Evolutionary conservation across 1,140 invertebrate genomes (phyloP).

Genomic region (Lasioglossum baleicum): DNA sequence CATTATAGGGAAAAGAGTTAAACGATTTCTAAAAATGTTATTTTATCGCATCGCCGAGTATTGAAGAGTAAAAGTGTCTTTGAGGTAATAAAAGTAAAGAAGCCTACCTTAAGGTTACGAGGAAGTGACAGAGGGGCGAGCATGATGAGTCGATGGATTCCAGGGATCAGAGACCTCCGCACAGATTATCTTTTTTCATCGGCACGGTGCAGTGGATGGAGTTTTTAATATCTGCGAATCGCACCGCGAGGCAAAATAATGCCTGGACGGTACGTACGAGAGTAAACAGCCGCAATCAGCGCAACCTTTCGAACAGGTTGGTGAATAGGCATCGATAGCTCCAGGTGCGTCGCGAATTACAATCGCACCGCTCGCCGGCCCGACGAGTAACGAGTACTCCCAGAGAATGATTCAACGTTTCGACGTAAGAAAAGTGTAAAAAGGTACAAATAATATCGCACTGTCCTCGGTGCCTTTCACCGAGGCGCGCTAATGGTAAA

Average conservation of each 20-base stretch:
- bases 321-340: constrained; percentile 4
- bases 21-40: no score
- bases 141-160: not conserved
- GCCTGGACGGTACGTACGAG: not conserved
- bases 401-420: not conserved
- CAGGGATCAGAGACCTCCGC: not conserved
- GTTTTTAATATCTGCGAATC: not conserved
- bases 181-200: not conserved
- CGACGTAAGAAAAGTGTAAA: not conserved
- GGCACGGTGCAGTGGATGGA: not conserved
- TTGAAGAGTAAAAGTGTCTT: no score
- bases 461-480: constrained; percentile 56
- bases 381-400: constrained; percentile 11
- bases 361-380: not conserved
- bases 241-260: not conserved
- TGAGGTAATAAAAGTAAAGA: no score
- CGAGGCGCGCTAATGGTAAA: constrained; percentile 35
- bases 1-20: no score
- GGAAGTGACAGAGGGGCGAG: not conserved
- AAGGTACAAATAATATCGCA: constrained; percentile 35
- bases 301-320: constrained; percentile 15
- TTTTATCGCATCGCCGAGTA: no score
- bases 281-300: constrained; percentile 15
- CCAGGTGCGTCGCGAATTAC: constrained; percentile 17
- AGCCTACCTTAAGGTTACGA: no score